Base-by-base conservation (phyloP, 2,113 vertebrate genomes). In the Serilophus lunatus region DNA sequence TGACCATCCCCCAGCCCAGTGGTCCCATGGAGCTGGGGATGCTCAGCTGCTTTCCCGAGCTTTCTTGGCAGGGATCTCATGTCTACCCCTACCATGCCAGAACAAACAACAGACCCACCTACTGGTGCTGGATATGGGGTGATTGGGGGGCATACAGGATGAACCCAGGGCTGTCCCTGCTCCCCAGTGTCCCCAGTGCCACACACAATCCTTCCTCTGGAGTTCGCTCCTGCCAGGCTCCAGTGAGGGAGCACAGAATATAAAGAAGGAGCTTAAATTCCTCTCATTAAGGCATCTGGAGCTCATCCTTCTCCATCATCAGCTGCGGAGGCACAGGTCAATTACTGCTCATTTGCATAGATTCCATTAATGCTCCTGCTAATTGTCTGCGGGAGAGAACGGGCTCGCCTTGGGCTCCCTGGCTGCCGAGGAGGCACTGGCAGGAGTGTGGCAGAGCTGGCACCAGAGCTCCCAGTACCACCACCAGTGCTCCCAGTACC, bases 261-360 rank as follows among this genome's bases (percentile, higher is more conserved):
- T n/a, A 91, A 90, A 95, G 95, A 91, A 91, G 94, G 90, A 86
- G 87, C 93, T 96, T 86, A 75, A 95, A 96, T 95, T 90, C 94
- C 96, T 94, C 63, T 96, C 95, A 93, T 97, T 92, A 97, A 95
- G 95, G 96, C 97, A 96, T 97, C 97, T 97, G 97, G 96, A 97
- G 90, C 97, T 93, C 95, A 88, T 97, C 88, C 90, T 90, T 93
- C 89, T 92, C 95, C 95, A 92, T 71, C 79, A n/a, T 85, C 93
- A 95, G 90, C 88, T 79, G 90, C 26, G 4, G 91, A 88, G 95
- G 91, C 7, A 10, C 79, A 90, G 97, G 97, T 97, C 98, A 98
- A 97, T 97, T 97, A 97, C 96, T 13, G 77, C 74, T 3, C 82
- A 98, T 97, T 97, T 98, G 96, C 97, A 98, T 97, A 97, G 91